Base-by-base conservation (phyloP, 2,797 vertebrate genomes). In the Tachyglossus aculeatus region DNA sequence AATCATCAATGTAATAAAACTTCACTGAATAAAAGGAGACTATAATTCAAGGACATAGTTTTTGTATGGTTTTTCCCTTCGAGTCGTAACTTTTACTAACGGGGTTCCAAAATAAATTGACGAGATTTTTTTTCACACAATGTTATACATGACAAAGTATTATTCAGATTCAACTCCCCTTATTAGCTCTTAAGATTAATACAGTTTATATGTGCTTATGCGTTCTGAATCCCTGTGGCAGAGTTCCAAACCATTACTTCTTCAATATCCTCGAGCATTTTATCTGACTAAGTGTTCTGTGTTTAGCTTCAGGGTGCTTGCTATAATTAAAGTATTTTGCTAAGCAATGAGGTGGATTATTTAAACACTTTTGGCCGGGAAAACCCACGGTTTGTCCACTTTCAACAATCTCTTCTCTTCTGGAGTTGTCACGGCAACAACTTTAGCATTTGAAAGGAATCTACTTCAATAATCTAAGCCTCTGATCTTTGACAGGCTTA, bases 401-500 rank as follows among this genome's bases (percentile, higher is more conserved):
- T 71, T 75, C 65, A 60, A 63, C 74, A 73, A 78, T 47, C 69
- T 77, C 67, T 66, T 61, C 16, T 81, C 78, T 67, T 64, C 60
- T 11, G 5, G 18, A 53, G 93, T 94, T 90, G 91, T 90, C 93
- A 84, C 74, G 82, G 92, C 88, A 94, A 92, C 91, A 77, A 60
- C 83, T 87, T 80, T 82, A 88, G 90, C 87, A 89, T 91, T 92
- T 89, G 85, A 80, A 87, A 92, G 83, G 92, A 90, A 88, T 91
- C 90, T 86, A 37, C 88, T 90, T 86, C 92, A 92, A 93, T 94
- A 93, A 93, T 88, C 88, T 71, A 72, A 81, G 87, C 81, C 89
- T 94, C 92, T 93, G 93, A 93, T 94, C 91, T 92, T 82, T 48
- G 85, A 90, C 91, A 83, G 90, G 88, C 83, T 85, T 77, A 88